Base-by-base conservation (phyloP, 2,113 vertebrate genomes). In the Urocolius indicus region DNA sequence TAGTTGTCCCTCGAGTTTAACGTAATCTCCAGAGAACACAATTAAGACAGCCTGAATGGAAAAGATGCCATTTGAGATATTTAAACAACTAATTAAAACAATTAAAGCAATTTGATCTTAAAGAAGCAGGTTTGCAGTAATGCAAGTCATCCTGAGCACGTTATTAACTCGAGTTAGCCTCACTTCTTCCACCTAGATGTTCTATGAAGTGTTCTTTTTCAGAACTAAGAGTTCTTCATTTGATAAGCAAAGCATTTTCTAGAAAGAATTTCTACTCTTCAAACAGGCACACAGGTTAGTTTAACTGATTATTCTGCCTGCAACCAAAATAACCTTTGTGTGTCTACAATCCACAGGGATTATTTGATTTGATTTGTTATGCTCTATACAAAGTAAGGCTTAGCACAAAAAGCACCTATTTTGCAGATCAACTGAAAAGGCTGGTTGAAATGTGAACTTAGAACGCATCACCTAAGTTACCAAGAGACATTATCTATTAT, bases 1-100 rank as follows among this genome's bases (percentile, higher is more conserved):
- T 72, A 51, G 4, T 14, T 57, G 67, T 65, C 49, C 43, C 34
- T 49, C 27, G 54, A 71, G 18, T 63, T 88, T 38, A 87, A 16
- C 10, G 20, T 71, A 23, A 89, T 41, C 29, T 65, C 66, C 32
- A 72, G 18, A 18, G 24, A 96, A 78, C 5, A 45, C 5, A 72
- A 32, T 6, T 23, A 75, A 82, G 21, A 26, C 62, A 79, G 62
- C 9, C 36, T 82, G 54, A 30, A 49, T 0, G 0, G 21, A 68
- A 94, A 79, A 78, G 6, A 68, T 5, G 19, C 27, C 29, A 61
- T 58, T 84, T 84, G 52, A 75, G 26, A 69, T 61, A 82, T 76
- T 82, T 72, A 79, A 94, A 85, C 74, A 84, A 87, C 59, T 38
- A 55, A 91, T 89, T 91, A 87, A 89, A 84, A 62, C 34, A 91